These are phyloP conservation scores for Acrocera orbiculus DNA, from an alignment of 2,888 invertebrate genomes.

Conservation along the genomic window DNA sequence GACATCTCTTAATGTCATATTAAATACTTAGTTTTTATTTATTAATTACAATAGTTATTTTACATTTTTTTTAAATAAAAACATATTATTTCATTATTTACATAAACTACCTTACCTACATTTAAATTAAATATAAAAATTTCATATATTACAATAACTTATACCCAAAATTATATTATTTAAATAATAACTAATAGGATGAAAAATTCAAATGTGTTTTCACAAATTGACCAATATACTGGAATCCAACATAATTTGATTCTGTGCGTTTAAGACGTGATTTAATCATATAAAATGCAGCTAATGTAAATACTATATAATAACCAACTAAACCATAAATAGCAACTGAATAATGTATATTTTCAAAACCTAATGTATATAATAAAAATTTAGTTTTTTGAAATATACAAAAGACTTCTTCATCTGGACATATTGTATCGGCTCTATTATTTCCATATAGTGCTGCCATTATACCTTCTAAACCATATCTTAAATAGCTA, in stretches of 20 bases:
- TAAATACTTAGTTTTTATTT: no score
- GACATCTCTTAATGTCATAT: no score
- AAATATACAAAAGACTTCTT: conserved; percentile 57
- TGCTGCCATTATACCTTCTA: conserved; percentile 63
- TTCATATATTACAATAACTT: no score
- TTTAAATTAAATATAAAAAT: no score
- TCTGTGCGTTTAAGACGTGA: conserved; percentile 41
- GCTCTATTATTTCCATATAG: conserved; percentile 62
- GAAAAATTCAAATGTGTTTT: conserved; percentile 42
- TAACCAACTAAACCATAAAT: conserved; percentile 48
- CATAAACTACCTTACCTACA: no score
- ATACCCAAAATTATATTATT: conserved; percentile 12
- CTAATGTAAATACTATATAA: conserved; percentile 47
- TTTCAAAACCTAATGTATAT: conserved; percentile 54
- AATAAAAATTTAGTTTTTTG: conserved; percentile 57
- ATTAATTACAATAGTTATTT: no score
- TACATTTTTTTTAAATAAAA: no score
- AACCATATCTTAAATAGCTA: conserved; percentile 64
- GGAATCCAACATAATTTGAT: conserved; percentile 46
- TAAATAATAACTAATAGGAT: conserved; percentile 29
- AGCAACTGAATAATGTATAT: conserved; percentile 49
- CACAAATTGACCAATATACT: conserved; percentile 49
- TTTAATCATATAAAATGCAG: conserved; percentile 52
- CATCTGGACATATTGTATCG: conserved; percentile 53
- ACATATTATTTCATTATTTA: no score